These are phyloP conservation scores for Laterallus jamaicensis DNA, from an alignment of 2,113 vertebrate genomes.

Conservation along the genomic window DNA sequence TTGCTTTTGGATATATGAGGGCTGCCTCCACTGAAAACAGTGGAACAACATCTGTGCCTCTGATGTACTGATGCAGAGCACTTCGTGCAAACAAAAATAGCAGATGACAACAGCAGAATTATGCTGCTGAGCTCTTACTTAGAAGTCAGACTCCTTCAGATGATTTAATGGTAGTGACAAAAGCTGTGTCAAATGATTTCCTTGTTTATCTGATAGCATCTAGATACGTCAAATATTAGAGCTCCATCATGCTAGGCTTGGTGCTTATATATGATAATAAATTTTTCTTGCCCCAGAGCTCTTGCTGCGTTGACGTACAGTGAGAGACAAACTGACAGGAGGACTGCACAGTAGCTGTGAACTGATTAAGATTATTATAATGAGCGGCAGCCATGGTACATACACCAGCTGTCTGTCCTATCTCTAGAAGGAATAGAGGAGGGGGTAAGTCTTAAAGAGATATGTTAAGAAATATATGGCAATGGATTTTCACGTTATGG, in stretches of 20 bases:
- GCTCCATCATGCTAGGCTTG: background rate
- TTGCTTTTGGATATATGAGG: background rate
- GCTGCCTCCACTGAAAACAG: background rate
- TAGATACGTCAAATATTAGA: background rate
- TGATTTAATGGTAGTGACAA: constrained; percentile 14
- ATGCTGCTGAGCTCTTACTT: background rate
- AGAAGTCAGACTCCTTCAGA: background rate
- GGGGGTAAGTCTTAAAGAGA: background rate
- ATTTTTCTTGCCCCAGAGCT: background rate
- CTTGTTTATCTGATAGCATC: background rate
- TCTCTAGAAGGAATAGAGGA: background rate
- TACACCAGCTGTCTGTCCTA: background rate
- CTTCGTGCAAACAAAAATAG: background rate
- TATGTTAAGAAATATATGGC: background rate
- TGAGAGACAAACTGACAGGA: constrained; percentile 21
- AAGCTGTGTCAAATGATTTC: background rate
- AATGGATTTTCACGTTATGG: background rate
- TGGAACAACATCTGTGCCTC: background rate
- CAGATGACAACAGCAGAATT: background rate
- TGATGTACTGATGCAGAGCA: background rate
- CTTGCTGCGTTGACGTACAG: background rate
- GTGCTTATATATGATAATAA: background rate
- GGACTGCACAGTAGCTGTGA: background rate
- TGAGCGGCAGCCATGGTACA: background rate
- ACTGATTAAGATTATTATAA: constrained; percentile 32